phyloP scores from a whole-genome alignment of 2,797 vertebrate species.

The Rhadinocentrus ornatus region DNA sequence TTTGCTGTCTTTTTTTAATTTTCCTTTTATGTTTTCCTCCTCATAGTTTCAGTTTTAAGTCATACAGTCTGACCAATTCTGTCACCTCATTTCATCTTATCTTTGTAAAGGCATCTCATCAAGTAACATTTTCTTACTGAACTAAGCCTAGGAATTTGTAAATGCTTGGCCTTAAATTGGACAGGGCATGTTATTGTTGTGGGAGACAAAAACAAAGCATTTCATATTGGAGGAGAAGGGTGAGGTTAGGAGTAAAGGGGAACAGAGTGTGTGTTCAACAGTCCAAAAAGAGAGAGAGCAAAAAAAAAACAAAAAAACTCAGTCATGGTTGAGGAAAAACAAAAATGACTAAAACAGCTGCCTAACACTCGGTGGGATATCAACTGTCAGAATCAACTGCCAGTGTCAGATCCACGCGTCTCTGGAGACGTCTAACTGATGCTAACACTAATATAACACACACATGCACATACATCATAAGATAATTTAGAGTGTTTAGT shows the following conservation, averaged over 20 bases:
- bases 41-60: not conserved
- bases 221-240: conserved; percentile 12
- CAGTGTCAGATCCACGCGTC: conserved; percentile 71
- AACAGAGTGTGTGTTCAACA: conserved; percentile 24
- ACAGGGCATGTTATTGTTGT: not conserved
- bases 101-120: not conserved
- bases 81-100: too few species aligned
- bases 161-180: not conserved
- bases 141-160: not conserved
- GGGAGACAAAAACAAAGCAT: not conserved
- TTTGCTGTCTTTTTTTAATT: not conserved
- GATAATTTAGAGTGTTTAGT: conserved; percentile 45
- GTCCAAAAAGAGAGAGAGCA: conserved; percentile 15
- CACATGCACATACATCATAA: conserved; percentile 34
- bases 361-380: conserved; percentile 70
- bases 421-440: conserved; percentile 71
- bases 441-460: conserved; percentile 50
- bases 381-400: conserved; percentile 80
- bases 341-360: conserved; percentile 73
- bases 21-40: not conserved
- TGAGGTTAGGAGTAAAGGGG: not conserved
- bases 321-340: conserved; percentile 60
- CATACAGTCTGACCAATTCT: not conserved
- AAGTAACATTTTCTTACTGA: not conserved
- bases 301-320: conserved; percentile 18